Evolutionary conservation across 2,888 invertebrate species (phyloP).

Genomic region (Acrobasis suavella): DNA sequence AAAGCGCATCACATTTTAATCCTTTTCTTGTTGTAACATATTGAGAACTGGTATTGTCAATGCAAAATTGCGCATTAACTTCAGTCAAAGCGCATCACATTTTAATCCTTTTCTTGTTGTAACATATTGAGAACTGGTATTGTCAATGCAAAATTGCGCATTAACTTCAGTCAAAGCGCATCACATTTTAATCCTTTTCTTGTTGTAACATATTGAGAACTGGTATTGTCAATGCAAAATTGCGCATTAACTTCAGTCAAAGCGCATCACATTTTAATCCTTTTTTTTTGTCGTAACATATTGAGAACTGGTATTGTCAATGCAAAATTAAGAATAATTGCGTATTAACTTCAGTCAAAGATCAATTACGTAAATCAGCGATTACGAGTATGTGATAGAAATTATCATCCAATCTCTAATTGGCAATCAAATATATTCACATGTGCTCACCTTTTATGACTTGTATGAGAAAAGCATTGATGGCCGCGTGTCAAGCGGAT

Average conservation of each 20-base stretch:
- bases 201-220: not conserved
- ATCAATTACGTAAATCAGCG: slow-evolving; percentile 19
- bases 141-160: no score
- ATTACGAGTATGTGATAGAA: slow-evolving; percentile 8
- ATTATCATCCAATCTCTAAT: slow-evolving; percentile 21
- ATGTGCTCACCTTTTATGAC: slow-evolving; percentile 14
- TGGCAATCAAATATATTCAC: slow-evolving; percentile 23
- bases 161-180: no score
- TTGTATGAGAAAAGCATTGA: slow-evolving; percentile 17
- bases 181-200: not conserved
- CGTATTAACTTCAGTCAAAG: slow-evolving; percentile 15
- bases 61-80: no score
- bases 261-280: not conserved
- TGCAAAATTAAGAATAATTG: not conserved
- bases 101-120: not conserved
- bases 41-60: no score
- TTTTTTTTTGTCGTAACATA: not conserved
- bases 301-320: not conserved
- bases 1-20: not conserved
- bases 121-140: no score
- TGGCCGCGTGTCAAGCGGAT: slow-evolving; percentile 7
- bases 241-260: slow-evolving; percentile 12
- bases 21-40: not conserved
- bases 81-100: no score
- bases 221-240: not conserved